phyloP scores from a whole-genome alignment of 2,888 invertebrate genomes.

The Trachelus troglodyta region DNA sequence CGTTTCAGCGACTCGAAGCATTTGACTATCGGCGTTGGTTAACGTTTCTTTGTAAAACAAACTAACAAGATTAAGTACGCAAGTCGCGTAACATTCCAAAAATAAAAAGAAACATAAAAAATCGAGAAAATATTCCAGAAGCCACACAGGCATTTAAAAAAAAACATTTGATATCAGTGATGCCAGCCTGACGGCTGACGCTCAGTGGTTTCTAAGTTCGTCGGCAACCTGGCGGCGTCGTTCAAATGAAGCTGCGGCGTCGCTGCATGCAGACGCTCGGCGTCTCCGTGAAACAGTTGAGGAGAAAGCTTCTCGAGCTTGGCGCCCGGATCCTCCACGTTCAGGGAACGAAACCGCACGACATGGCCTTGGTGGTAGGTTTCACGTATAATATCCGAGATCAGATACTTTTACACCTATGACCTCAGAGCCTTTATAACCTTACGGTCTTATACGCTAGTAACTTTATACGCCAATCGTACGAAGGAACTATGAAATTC shows the following conservation, averaged over 20 bases:
- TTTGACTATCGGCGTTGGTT: background rate
- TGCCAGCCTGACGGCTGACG: conserved; percentile 56
- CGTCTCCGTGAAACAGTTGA: conserved; percentile 63
- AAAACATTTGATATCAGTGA: conserved; percentile 14
- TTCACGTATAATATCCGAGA: conserved; percentile 11
- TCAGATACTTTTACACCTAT: background rate
- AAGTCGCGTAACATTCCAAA: background rate
- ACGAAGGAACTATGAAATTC: background rate
- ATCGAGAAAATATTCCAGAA: conserved; percentile 16
- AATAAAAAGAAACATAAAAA: conserved; percentile 1
- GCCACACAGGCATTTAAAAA: conserved; percentile 7
- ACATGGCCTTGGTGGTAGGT: conserved; percentile 64
- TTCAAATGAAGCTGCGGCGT: conserved; percentile 65
- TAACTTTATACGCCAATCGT: background rate
- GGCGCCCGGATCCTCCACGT: conserved; percentile 61
- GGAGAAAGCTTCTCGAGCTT: conserved; percentile 61
- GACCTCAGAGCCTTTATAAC: background rate
- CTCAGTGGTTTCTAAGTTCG: conserved; percentile 50
- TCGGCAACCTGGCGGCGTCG: conserved; percentile 62
- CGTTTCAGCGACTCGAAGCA: background rate
- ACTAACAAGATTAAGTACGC: background rate
- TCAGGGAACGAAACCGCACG: conserved; percentile 59
- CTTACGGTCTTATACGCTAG: background rate
- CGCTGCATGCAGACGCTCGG: conserved; percentile 65
- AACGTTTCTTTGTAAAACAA: background rate